A percentile compares a stretch with the other conserved stretches of the same genome.
phyloP scores from a whole-genome alignment of 2,113 vertebrate species.

The Myrmecophaga tridactyla region DNA sequence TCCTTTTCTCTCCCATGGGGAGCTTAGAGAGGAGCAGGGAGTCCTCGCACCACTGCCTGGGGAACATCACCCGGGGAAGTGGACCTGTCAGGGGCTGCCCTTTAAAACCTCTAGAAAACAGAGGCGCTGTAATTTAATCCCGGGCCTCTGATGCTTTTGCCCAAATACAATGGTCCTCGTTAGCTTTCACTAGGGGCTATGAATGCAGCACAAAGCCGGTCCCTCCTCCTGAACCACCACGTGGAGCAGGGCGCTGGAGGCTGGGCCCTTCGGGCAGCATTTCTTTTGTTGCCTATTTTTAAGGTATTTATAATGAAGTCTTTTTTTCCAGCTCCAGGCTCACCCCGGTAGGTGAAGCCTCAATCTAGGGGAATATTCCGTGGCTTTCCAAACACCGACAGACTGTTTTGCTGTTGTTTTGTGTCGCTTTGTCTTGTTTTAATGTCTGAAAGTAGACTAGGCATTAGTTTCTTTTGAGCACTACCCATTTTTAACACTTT shows the following conservation, averaged over 20 bases:
- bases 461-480: neutral
- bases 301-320: conserved; percentile 40
- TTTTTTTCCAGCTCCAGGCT: neutral
- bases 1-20: no score
- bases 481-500: neutral
- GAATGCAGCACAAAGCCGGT: conserved; percentile 25
- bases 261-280: neutral
- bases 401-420: neutral
- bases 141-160: neutral
- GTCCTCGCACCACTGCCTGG: fast-evolving
- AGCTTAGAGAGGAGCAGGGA: neutral
- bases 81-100: neutral
- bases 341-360: neutral
- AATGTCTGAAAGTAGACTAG: neutral
- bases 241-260: neutral
- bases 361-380: neutral
- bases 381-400: neutral
- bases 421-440: neutral
- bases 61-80: neutral
- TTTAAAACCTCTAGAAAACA: neutral
- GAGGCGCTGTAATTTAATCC: neutral
- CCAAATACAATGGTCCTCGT: conserved; percentile 13
- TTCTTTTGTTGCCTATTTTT: neutral
- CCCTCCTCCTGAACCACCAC: neutral
- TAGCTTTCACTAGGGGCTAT: conserved; percentile 21